A percentile compares a stretch with the other conserved stretches of the same genome.
These are phyloP conservation scores for Andrena hattorfiana DNA, from an alignment of 2,888 invertebrate species.

Conservation along the genomic window DNA sequence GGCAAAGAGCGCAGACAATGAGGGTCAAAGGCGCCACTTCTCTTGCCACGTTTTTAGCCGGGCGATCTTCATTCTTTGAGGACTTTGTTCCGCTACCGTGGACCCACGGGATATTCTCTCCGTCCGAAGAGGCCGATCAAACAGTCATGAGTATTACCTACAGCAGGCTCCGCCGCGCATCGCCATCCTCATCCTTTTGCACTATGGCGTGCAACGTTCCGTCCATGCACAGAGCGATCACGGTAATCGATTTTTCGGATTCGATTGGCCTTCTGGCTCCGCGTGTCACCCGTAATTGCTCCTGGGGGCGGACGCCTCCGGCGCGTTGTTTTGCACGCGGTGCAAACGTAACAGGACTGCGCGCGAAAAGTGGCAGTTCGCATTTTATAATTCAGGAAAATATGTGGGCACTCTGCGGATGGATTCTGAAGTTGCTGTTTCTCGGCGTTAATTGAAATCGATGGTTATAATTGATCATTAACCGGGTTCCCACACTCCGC, in stretches of 20 bases:
- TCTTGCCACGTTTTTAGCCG: slow-evolving; percentile 74
- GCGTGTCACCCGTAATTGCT: slow-evolving; percentile 29
- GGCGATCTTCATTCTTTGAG: slow-evolving; percentile 76
- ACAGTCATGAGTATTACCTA: slow-evolving; percentile 64
- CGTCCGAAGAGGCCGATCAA: slow-evolving; percentile 62
- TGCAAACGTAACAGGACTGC: too few relatives aligned
- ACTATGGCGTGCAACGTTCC: slow-evolving; percentile 5
- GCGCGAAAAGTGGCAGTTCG: too few relatives aligned
- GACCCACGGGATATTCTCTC: slow-evolving; percentile 67
- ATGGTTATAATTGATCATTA: too few relatives aligned
- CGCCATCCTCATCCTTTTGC: slow-evolving; percentile 40
- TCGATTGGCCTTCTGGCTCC: slow-evolving; percentile 35
- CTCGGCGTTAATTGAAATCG: not conserved
- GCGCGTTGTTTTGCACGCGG: too few relatives aligned
- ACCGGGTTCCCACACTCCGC: too few relatives aligned
- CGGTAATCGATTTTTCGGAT: slow-evolving; percentile 25
- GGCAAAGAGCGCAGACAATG: slow-evolving; percentile 70
- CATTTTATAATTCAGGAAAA: too few relatives aligned
- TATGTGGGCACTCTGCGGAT: too few relatives aligned
- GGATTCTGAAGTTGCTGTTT: not conserved
- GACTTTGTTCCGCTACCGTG: slow-evolving; percentile 64
- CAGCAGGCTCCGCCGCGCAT: slow-evolving; percentile 41
- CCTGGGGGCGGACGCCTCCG: not conserved
- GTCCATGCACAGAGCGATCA: slow-evolving; percentile 10
- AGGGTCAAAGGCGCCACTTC: slow-evolving; percentile 79